Evolutionary conservation across 2,888 invertebrate genomes (phyloP).

Genomic region (Xestoiulus laeticollis): DNA sequence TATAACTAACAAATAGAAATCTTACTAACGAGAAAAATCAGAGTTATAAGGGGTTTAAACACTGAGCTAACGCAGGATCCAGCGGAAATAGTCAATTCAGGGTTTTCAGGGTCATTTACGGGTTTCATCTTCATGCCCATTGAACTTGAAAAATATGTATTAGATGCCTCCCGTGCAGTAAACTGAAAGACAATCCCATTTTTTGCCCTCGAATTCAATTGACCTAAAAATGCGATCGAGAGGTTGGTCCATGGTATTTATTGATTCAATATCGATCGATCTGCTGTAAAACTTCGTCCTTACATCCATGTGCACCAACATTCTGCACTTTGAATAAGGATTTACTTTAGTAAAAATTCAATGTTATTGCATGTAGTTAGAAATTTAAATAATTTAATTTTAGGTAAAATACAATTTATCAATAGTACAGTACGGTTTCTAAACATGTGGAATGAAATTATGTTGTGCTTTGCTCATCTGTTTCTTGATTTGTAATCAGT

Average conservation of each 20-base stretch:
- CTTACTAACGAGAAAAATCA: not conserved
- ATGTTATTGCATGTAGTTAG: too few relatives aligned
- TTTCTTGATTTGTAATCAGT: too few relatives aligned
- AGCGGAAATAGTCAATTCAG: not conserved
- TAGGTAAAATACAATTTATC: too few relatives aligned
- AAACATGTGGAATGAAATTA: too few relatives aligned
- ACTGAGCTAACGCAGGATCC: not conserved
- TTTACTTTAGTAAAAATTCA: too few relatives aligned
- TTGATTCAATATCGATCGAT: not conserved
- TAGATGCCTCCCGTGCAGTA: not conserved
- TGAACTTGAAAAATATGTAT: constrained; percentile 13
- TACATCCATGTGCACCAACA: too few relatives aligned
- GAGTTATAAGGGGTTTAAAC: not conserved
- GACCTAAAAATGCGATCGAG: not conserved
- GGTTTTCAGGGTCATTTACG: not conserved
- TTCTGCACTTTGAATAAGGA: too few relatives aligned
- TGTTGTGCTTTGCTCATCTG: too few relatives aligned
- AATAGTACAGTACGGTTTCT: too few relatives aligned
- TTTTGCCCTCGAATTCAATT: not conserved
- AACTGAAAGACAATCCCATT: not conserved
- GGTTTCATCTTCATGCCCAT: not conserved
- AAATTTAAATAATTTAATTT: too few relatives aligned
- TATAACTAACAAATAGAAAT: not conserved
- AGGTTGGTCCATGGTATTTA: not conserved
- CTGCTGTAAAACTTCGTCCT: too few relatives aligned